These are phyloP conservation scores for Acleris laterana DNA, from an alignment of 2,888 invertebrate species.

Conservation along the genomic window DNA sequence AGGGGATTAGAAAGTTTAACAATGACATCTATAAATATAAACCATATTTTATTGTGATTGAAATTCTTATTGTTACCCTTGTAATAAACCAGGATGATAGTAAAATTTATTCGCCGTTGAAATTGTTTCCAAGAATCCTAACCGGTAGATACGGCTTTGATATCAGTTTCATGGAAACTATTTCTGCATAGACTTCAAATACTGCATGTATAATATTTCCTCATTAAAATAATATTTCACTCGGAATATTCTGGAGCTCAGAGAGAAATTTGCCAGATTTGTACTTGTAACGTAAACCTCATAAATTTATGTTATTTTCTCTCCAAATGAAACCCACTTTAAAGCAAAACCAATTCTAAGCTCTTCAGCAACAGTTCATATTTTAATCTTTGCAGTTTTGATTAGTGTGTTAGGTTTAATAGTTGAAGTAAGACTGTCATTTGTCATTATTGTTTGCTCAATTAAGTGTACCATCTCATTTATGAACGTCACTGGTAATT, in stretches of 20 bases:
- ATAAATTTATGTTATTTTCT: constrained; percentile 69
- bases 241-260: constrained; percentile 10
- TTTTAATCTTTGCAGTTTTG: not conserved
- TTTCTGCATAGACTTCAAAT: constrained; percentile 10
- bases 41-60: too few relatives aligned
- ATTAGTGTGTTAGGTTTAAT: constrained; percentile 28
- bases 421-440: constrained; percentile 49
- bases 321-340: constrained; percentile 47
- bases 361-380: constrained; percentile 37
- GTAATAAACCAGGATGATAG: too few relatives aligned
- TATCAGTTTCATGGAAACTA: constrained; percentile 15
- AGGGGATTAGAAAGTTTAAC: too few relatives aligned
- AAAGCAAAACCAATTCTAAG: constrained; percentile 41
- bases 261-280: constrained; percentile 37
- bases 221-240: constrained; percentile 38
- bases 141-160: not conserved
- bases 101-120: too few relatives aligned
- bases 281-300: constrained; percentile 53
- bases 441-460: constrained; percentile 48
- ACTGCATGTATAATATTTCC: constrained; percentile 39
- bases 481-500: constrained; percentile 12
- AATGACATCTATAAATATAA: too few relatives aligned
- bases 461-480: constrained; percentile 25
- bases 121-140: too few relatives aligned
- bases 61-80: too few relatives aligned